Conservation (phyloP, 2,113 vertebrate genomes). For the Microcebus griseorufus region DNA sequence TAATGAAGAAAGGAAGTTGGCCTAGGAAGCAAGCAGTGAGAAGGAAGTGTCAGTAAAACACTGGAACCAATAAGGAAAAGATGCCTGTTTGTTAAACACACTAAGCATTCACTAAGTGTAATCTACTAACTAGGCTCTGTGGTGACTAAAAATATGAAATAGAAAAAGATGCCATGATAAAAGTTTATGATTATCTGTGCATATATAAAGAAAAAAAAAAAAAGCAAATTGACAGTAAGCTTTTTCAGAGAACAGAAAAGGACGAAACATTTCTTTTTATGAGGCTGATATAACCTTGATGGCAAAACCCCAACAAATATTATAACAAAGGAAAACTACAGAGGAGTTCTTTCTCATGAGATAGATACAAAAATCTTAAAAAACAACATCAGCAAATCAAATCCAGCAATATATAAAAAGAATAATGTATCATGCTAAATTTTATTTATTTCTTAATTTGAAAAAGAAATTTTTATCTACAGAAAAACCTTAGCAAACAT, state of each 20-base stretch:
- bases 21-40: background rate
- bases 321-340: constrained; percentile 6
- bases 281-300: background rate
- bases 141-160: background rate
- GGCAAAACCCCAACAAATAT: background rate
- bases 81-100: background rate
- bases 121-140: background rate
- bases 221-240: background rate
- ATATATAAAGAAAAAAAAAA: background rate
- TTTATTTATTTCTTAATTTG: background rate
- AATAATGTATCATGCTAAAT: background rate
- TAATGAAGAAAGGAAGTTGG: background rate
- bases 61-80: background rate
- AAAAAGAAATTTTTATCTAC: background rate
- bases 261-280: background rate
- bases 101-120: background rate
- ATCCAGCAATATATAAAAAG: background rate
- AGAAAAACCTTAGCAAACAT: background rate
- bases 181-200: background rate
- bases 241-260: background rate
- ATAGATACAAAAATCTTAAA: background rate
- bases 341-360: background rate
- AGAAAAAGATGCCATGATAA: background rate
- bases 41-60: background rate
- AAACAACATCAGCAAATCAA: background rate